A percentile compares a stretch with the other conserved stretches of the same genome.
Evolutionary conservation across 2,113 vertebrate species (phyloP).

Genomic region (Onychorhynchus coronatus): DNA sequence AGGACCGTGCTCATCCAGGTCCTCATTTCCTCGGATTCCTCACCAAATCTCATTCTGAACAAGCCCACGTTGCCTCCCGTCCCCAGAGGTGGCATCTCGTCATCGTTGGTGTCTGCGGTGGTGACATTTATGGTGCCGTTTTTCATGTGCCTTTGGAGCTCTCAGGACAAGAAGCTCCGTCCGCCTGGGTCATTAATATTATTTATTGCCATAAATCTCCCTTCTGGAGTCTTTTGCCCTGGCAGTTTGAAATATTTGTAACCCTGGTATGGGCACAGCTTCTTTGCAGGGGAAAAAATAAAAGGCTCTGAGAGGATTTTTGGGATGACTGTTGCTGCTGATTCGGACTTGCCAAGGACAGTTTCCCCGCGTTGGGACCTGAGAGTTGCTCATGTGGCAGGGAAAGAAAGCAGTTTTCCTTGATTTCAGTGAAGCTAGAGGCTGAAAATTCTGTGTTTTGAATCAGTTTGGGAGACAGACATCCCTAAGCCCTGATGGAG

Average conservation of each 20-base stretch:
- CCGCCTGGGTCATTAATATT: conserved; percentile 56
- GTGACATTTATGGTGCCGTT: conserved; percentile 62
- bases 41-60: background rate
- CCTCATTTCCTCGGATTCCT: background rate
- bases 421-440: background rate
- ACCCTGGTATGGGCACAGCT: conserved; percentile 10
- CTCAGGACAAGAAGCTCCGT: conserved; percentile 56
- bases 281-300: background rate
- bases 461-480: background rate
- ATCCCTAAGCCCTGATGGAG: background rate
- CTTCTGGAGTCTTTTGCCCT: conserved; percentile 58
- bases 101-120: conserved; percentile 45
- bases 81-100: conserved; percentile 55
- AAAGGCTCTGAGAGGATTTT: background rate
- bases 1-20: background rate
- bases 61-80: background rate
- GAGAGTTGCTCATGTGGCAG: rapidly evolving
- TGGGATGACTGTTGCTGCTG: background rate
- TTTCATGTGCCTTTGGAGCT: conserved; percentile 68
- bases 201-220: conserved; percentile 67
- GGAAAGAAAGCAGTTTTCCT: background rate
- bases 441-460: background rate
- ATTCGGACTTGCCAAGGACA: background rate
- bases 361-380: background rate
- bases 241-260: conserved; percentile 60